These are phyloP conservation scores for Maylandia zebra DNA, from an alignment of 2,113 vertebrate genomes.

Conservation along the genomic window DNA sequence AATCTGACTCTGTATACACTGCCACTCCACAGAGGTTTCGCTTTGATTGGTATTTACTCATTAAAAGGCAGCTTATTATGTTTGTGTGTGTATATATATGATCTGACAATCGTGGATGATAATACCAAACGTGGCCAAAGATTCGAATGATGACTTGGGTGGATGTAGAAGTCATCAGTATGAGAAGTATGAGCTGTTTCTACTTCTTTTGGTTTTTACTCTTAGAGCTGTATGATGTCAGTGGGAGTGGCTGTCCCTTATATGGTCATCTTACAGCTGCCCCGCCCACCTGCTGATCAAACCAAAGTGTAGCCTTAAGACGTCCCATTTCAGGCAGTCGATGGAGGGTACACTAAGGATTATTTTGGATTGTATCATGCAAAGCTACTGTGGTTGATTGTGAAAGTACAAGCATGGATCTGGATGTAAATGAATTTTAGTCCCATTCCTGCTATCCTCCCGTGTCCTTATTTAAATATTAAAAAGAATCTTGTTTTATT, in stretches of 20 bases:
- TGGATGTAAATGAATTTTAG: background rate
- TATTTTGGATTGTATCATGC: background rate
- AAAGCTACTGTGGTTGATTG: background rate
- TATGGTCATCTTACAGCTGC: background rate
- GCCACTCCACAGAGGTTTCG: background rate
- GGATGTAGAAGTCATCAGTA: background rate
- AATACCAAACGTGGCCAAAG: background rate
- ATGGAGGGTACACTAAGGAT: background rate
- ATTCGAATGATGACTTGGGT: background rate
- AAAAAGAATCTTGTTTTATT: background rate
- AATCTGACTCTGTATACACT: background rate
- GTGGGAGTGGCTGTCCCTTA: background rate
- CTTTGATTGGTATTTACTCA: background rate
- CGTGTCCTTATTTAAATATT: too few species aligned
- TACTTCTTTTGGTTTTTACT: background rate
- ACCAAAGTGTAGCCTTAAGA: background rate
- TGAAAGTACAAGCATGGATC: background rate
- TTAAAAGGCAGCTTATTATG: background rate
- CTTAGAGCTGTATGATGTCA: background rate
- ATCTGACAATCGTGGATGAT: background rate
- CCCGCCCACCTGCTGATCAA: background rate
- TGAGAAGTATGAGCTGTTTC: background rate
- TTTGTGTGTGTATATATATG: background rate
- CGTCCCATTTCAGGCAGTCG: too few species aligned
- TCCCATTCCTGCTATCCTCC: background rate